phyloP scores from a whole-genome alignment of 35 echinoderm and acorn worm species.

The Heliocidaris tuberculata region DNA sequence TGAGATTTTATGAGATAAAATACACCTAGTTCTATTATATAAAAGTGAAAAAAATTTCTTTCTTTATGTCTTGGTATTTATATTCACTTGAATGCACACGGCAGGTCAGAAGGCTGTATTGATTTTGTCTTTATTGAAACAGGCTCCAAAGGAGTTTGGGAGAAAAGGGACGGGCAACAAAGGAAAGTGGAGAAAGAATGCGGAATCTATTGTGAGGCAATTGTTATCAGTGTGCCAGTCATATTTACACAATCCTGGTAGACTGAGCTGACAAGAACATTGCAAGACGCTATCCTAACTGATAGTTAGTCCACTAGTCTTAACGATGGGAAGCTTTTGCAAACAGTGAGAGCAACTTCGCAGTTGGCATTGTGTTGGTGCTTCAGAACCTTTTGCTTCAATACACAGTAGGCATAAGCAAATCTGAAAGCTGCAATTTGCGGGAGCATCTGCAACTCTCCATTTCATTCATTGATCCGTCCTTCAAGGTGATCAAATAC shows the following conservation, averaged over 20 bases:
- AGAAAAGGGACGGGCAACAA: background rate
- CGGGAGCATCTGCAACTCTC: background rate
- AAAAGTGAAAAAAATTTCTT: background rate
- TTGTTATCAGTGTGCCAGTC: background rate
- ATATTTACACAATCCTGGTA: background rate
- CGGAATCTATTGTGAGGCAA: background rate
- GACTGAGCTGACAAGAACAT: background rate
- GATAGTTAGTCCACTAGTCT: background rate
- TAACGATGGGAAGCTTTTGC: background rate
- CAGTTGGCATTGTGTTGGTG: no score
- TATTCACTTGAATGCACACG: background rate
- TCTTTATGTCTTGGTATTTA: background rate
- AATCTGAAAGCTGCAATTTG: background rate
- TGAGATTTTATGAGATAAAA: background rate
- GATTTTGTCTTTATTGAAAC: background rate
- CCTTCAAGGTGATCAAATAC: background rate
- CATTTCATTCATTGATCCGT: background rate
- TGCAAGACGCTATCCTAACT: background rate
- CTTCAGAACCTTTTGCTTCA: background rate
- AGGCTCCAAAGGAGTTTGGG: background rate
- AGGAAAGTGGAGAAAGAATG: background rate
- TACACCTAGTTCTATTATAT: background rate
- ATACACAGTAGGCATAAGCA: background rate
- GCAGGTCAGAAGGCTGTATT: background rate
- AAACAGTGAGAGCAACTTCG: background rate